A percentile compares a stretch with the other conserved stretches of the same genome.
phyloP scores from a whole-genome alignment of 1,140 invertebrate species.

The Patella vulgata region DNA sequence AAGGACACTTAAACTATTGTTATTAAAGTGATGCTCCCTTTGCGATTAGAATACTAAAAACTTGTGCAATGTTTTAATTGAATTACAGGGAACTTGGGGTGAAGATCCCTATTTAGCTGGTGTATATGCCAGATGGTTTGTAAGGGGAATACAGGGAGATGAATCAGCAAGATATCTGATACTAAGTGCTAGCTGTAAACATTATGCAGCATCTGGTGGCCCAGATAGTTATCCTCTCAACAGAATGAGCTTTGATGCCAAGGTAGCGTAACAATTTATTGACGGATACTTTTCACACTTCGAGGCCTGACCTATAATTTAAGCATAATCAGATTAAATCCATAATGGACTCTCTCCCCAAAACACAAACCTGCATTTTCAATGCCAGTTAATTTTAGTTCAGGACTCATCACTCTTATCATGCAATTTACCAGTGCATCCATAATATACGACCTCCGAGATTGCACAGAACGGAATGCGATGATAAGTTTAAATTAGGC shows the following conservation, averaged over 20 bases:
- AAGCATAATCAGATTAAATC: slow-evolving; percentile 52
- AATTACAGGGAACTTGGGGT: slow-evolving; percentile 45
- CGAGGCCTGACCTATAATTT: slow-evolving; percentile 58
- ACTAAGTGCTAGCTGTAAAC: slow-evolving; percentile 42
- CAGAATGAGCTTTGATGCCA: slow-evolving; percentile 38
- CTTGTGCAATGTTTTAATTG: no score
- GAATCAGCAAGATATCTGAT: slow-evolving; percentile 34
- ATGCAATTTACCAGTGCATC: no score
- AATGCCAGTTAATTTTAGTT: no score
- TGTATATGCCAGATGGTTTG: slow-evolving; percentile 21
- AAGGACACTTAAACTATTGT: no score
- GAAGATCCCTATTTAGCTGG: slow-evolving; percentile 50
- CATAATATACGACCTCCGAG: no score
- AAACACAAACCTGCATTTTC: no score
- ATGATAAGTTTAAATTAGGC: no score
- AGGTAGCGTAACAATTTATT: slow-evolving; percentile 5
- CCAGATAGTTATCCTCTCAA: slow-evolving; percentile 42
- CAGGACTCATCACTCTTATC: no score
- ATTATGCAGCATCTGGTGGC: slow-evolving; percentile 40
- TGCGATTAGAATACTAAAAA: no score
- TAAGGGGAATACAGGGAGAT: slow-evolving; percentile 42
- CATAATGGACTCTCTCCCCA: slow-evolving; percentile 51
- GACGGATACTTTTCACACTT: slow-evolving; percentile 36
- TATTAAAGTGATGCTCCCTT: no score
- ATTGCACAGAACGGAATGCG: no score